These are phyloP conservation scores for Protaetia brevitarsis DNA, from an alignment of 1,140 invertebrate species.

Conservation along the genomic window DNA sequence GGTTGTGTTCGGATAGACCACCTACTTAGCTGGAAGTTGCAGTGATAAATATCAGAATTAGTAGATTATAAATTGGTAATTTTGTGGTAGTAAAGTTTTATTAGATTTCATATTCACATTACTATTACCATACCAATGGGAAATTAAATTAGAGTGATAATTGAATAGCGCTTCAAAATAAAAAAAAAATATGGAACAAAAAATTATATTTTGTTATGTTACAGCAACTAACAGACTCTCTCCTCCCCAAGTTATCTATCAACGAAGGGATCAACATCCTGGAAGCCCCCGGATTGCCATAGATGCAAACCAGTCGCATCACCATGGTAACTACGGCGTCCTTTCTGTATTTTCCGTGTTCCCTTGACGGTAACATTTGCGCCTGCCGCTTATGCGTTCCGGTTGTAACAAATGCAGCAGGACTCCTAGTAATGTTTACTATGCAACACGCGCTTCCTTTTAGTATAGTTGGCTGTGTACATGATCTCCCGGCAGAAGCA, in stretches of 20 bases:
- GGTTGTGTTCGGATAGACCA: no score
- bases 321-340: neutral
- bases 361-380: constrained; percentile 8
- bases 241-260: neutral
- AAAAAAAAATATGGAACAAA: no score
- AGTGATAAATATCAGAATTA: no score
- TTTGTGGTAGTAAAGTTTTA: no score
- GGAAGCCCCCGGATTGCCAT: neutral
- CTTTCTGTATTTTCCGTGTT: neutral
- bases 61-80: no score
- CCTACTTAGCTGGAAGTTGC: no score
- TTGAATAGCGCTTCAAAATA: no score
- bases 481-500: neutral
- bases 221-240: no score
- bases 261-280: constrained; percentile 6
- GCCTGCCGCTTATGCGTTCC: constrained; percentile 8
- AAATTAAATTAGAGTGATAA: no score
- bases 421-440: neutral
- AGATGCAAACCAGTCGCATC: neutral
- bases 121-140: no score
- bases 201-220: no score
- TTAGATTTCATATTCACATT: no score
- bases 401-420: neutral
- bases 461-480: constrained; percentile 6
- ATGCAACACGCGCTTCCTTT: neutral